A percentile compares a stretch with the other conserved stretches of the same genome.
These are phyloP conservation scores for Euwallacea similis DNA, from an alignment of 1,140 invertebrate genomes.

Conservation along the genomic window DNA sequence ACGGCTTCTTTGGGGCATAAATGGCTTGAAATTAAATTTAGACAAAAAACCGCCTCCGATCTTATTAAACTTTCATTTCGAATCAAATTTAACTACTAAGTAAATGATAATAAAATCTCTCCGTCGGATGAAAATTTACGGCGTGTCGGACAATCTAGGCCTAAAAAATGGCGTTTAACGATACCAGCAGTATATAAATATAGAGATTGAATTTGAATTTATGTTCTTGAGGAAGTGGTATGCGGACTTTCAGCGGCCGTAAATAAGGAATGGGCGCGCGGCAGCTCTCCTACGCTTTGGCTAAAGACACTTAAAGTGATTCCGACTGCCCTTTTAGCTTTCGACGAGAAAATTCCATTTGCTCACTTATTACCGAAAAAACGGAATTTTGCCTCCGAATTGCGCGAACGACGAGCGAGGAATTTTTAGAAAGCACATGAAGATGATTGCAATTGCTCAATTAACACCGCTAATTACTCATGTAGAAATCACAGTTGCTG, in stretches of 20 bases:
- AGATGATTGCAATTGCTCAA: no score
- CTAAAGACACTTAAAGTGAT: slow-evolving; percentile 1
- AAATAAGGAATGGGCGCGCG: slow-evolving; percentile 38
- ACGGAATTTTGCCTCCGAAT: no score
- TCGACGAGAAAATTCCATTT: no score
- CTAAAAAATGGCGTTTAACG: slow-evolving; percentile 38
- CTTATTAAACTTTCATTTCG: slow-evolving; percentile 16
- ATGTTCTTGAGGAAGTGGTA: slow-evolving; percentile 37
- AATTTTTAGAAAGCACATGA: no score
- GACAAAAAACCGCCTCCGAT: no score
- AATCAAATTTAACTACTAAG: slow-evolving; percentile 15
- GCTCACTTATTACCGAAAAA: no score
- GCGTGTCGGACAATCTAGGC: slow-evolving; percentile 35
- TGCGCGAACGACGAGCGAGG: no score
- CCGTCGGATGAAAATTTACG: slow-evolving; percentile 32
- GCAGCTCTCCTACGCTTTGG: slow-evolving; percentile 33
- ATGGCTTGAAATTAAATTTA: no score
- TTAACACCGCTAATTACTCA: no score
- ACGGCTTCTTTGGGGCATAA: no score
- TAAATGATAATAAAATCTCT: slow-evolving; percentile 33
- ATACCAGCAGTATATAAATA: slow-evolving; percentile 40
- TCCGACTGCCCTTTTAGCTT: neutral
- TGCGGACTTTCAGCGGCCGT: slow-evolving; percentile 37
- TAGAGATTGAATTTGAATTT: slow-evolving; percentile 41
- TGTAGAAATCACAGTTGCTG: no score